These are phyloP conservation scores for Thalassoma bifasciatum DNA, from an alignment of 2,113 vertebrate genomes.

Conservation along the genomic window DNA sequence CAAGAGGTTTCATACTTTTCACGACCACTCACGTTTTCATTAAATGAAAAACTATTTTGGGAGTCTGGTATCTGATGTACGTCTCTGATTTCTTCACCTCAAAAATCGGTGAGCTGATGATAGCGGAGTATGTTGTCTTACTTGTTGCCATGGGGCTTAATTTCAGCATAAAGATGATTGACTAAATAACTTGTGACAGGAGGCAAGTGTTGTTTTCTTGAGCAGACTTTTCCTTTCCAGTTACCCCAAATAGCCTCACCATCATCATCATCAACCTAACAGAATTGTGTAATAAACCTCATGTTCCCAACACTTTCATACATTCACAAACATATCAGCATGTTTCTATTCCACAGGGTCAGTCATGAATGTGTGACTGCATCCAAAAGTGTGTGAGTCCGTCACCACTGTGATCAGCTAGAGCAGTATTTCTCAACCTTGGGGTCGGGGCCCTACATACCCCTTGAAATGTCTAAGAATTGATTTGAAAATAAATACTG, in stretches of 20 bases:
- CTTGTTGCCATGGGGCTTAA: constrained; percentile 51
- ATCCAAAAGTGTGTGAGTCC: constrained; percentile 15
- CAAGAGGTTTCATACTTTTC: no score
- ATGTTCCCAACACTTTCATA: no score
- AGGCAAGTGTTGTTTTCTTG: constrained; percentile 25
- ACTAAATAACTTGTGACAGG: constrained; percentile 62
- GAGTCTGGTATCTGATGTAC: constrained; percentile 41
- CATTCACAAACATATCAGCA: neutral
- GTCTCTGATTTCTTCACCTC: constrained; percentile 37
- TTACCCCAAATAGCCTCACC: constrained; percentile 17
- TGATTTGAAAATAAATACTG: no score
- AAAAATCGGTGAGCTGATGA: constrained; percentile 1
- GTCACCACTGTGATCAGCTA: neutral
- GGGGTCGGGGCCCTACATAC: no score
- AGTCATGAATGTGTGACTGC: constrained; percentile 69
- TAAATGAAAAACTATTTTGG: no score
- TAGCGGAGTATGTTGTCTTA: constrained; percentile 22
- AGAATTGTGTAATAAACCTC: no score
- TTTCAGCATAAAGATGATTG: constrained; percentile 57
- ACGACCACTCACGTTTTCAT: no score
- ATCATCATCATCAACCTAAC: constrained; percentile 6
- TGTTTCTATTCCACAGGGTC: constrained; percentile 10
- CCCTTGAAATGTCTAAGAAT: no score
- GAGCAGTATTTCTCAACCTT: no score
- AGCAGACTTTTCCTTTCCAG: constrained; percentile 20